Percentiles rank a stretch among this genome's conserved stretches.
These are phyloP conservation scores for Chelonia mydas DNA, from an alignment of 2,797 vertebrate species.

Conservation along the genomic window DNA sequence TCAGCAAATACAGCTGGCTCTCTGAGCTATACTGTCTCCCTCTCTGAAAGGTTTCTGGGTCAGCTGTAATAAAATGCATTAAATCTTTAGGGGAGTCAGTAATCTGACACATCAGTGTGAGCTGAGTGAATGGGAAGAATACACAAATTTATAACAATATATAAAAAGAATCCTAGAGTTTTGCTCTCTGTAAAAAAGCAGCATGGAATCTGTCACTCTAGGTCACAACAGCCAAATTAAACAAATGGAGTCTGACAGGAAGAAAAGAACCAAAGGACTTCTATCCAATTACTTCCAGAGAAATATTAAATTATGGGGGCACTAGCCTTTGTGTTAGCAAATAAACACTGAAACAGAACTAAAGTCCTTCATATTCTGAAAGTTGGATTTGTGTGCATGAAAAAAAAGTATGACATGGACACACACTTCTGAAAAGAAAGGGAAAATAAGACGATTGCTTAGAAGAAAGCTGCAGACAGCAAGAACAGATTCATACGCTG, in stretches of 20 bases:
- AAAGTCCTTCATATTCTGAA: constrained; percentile 40
- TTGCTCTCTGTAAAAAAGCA: constrained; percentile 29
- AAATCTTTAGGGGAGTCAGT: constrained; percentile 67
- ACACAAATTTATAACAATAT: constrained; percentile 47
- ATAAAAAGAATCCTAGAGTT: constrained; percentile 37
- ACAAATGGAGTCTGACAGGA: constrained; percentile 65
- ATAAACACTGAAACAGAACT: constrained; percentile 57
- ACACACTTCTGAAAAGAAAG: background rate
- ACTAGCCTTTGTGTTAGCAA: constrained; percentile 58
- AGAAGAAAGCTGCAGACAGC: rapidly evolving
- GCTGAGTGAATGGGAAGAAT: constrained; percentile 59
- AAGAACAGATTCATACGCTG: rapidly evolving
- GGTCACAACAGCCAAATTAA: constrained; percentile 67
- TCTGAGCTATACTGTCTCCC: background rate
- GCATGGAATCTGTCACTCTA: constrained; percentile 53
- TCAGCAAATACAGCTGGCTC: constrained; percentile 42
- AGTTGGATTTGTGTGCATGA: background rate
- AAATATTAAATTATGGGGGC: constrained; percentile 62
- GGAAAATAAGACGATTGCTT: rapidly evolving
- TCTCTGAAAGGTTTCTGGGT: constrained; percentile 67
- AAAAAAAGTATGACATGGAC: background rate
- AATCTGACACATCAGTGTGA: constrained; percentile 55
- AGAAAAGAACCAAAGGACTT: constrained; percentile 67
- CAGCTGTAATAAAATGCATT: constrained; percentile 70
- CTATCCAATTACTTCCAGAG: constrained; percentile 69